Base-by-base conservation (phyloP, 1,140 invertebrate genomes). In the Drosophila pectinifera region DNA sequence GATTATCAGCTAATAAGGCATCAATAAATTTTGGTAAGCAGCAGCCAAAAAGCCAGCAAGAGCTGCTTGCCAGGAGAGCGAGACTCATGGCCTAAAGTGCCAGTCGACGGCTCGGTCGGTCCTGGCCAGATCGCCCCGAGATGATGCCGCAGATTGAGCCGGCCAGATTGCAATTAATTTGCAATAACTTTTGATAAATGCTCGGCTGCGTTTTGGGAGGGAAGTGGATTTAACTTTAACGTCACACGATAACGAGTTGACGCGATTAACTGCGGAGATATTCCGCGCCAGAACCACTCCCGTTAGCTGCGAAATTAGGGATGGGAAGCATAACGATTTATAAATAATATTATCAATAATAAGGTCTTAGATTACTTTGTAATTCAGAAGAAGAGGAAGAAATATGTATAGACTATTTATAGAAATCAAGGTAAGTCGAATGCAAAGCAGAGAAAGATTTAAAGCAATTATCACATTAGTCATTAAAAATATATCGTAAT, bases 141-240 rank as follows among this genome's bases (percentile, higher is more conserved):
- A 88, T 88, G 65, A 76, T 65, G 80, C 81, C 67, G 49, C 74
- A 76, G 73, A 77, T 76, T 77, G 74, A 76, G 74, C 36, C 73
- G 53, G 46, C 42, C 54, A 76, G 81, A 89, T 89, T 89, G 84
- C 84, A 89, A 89, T 89, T 89, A 89, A 89, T 89, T 89, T 89
- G 84, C 84, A 89, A 89, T 89, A 88, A 89, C 84, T 89, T 89
- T 89, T 89, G 84, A 89, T 89, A 89, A 89, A 89, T 89, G 80
- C 80, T 73, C 64, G 67, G 42, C 68, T 48, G 65, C 51, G 41
- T 48, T 36, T 34, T 38, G 41, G 49, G 49, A 57, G 51, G 31
- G 78, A 77, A 83, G 80, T 73, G 79, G 79, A 76, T 82, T 79
- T 73, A 79, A 78, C 56, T 82, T 79, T 73, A 79, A 78, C 51